A percentile compares a stretch with the other conserved stretches of the same genome.
Conservation (phyloP, 2,797 vertebrate genomes). For the Betta splendens region DNA sequence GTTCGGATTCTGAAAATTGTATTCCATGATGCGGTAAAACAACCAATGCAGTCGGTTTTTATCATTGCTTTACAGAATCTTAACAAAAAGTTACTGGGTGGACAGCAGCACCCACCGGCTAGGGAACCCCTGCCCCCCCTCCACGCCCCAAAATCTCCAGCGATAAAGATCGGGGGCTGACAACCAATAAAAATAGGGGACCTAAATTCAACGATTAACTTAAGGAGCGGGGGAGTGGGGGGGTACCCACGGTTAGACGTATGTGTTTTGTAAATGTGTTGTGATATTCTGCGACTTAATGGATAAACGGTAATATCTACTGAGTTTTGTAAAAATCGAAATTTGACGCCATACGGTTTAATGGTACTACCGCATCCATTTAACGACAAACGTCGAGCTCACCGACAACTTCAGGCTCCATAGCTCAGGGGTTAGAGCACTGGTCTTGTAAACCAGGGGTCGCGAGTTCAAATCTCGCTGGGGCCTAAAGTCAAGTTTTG, state of each 20-base stretch:
- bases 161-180: not conserved
- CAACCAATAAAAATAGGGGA: conserved; percentile 9
- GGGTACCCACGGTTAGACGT: too few relatives aligned
- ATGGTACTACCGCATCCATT: too few relatives aligned
- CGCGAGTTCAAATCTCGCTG: conserved; percentile 84
- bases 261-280: too few relatives aligned
- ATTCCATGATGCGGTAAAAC: conserved; percentile 10
- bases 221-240: too few relatives aligned
- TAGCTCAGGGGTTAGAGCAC: conserved; percentile 80
- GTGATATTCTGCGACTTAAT: conserved; percentile 32
- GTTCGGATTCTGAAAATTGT: not conserved
- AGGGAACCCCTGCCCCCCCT: not conserved
- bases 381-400: too few relatives aligned
- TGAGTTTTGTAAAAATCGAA: too few relatives aligned
- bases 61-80: not conserved
- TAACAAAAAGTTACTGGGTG: not conserved
- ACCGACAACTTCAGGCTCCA: too few relatives aligned
- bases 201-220: too few relatives aligned
- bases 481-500: too few relatives aligned
- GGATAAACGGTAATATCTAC: too few relatives aligned
- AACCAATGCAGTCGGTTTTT: too few relatives aligned
- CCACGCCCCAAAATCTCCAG: conserved; percentile 44
- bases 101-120: conserved; percentile 8
- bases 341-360: too few relatives aligned
- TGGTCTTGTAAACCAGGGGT: conserved; percentile 83